These are phyloP conservation scores for Gallinago nigripennis DNA, from an alignment of 2,797 vertebrate species.

Conservation along the genomic window DNA sequence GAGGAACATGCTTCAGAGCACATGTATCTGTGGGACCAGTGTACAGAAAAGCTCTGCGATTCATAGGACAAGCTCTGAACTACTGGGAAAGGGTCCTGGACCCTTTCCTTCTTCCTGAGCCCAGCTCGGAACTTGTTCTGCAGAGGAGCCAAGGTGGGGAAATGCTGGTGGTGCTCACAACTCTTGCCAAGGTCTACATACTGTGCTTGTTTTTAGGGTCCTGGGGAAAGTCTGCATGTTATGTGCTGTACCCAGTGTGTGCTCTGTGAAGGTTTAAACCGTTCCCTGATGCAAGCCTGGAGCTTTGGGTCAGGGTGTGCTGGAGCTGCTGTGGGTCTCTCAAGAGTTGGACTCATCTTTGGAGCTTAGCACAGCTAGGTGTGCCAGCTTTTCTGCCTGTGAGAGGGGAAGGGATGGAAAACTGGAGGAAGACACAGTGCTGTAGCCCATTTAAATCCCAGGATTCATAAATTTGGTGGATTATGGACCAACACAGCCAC, in stretches of 20 bases:
- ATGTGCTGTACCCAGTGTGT: not conserved
- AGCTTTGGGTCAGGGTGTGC: not conserved
- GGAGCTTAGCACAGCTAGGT: not conserved
- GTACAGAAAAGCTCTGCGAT: not conserved
- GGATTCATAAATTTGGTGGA: not conserved
- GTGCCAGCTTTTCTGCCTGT: not conserved
- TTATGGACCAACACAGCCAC: not conserved
- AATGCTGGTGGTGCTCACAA: not conserved
- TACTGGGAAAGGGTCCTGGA: not conserved
- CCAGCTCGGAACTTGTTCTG: not conserved
- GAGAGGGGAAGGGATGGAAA: not conserved
- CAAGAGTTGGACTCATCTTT: fast-evolving
- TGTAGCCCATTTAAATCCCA: not conserved
- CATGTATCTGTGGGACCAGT: not conserved
- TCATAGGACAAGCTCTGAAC: not conserved
- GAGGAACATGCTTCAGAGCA: not conserved
- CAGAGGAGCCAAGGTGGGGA: not conserved
- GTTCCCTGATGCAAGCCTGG: not conserved
- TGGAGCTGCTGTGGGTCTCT: not conserved
- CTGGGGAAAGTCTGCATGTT: not conserved
- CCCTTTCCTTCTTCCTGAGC: not conserved
- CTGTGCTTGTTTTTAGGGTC: not conserved
- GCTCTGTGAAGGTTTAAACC: not conserved
- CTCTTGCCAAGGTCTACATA: not conserved
- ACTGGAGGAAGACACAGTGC: not conserved